Base-by-base conservation (phyloP, 2,888 invertebrate genomes). In the Oligia strigilis region DNA sequence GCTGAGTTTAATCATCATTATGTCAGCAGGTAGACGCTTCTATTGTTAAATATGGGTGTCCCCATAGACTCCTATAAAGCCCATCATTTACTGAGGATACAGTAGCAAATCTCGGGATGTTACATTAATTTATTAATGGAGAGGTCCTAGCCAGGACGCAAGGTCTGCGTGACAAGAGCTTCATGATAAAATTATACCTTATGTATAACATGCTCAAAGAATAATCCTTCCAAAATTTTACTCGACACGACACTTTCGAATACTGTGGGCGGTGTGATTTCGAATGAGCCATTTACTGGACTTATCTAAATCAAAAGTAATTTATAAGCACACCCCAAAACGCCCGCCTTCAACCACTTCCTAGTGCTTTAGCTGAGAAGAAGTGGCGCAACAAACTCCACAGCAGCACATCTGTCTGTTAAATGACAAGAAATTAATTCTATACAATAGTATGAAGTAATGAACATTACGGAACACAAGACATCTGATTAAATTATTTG, bases 1-100 rank as follows among this genome's bases (percentile, higher is more conserved):
- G 69, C 80, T 62, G 80, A 77, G 67, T 87, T 87, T 80, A 78
- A 86, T 87, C 77, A 86, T 78, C 71, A 79, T 79, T 81, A 81
- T 69, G 64, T 64, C 52, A 65, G 75, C 64, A 72, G 66, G 64
- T 67, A 43, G 71, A 80, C 72, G 60, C 62, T 76, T 75, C 72
- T 70, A 79, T 75, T 83, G 58, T 83, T 77, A 69, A 69, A 69
- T 66, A 75, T 73, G 58, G 36, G 23, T 67, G 71, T 81, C 82
- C 82, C 67, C 58, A 71, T 64, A 72, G 67, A 69, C 65, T 70
- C 64, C 17, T 74, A 72, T 55, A 55, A 72, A 66, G 19, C 19
- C 43, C 65, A 58, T 71, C n/a, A 78, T 17, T 72, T 70, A 79
- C 58, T 62, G 72, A 52, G 66, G 14, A 43, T 19, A 19, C 66